phyloP scores from a whole-genome alignment of 2,113 vertebrate species.

The Leptobrachium leishanense region DNA sequence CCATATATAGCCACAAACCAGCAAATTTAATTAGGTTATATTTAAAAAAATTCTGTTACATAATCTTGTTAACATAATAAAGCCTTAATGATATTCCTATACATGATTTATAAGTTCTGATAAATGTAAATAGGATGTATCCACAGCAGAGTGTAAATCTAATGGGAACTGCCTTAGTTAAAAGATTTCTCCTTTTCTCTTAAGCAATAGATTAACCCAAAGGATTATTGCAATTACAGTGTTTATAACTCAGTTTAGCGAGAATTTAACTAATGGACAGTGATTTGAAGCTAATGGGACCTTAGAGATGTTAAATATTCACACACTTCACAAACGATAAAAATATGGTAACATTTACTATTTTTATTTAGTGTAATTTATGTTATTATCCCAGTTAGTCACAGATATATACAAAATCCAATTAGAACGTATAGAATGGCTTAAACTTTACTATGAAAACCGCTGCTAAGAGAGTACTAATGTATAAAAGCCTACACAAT shows the following conservation, averaged over 20 bases:
- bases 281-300: slow-evolving; percentile 49
- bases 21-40: slow-evolving; percentile 37
- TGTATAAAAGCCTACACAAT: too few species aligned
- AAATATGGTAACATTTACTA: slow-evolving; percentile 5
- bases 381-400: neutral
- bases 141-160: slow-evolving; percentile 40
- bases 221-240: slow-evolving; percentile 54
- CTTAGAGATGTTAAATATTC: slow-evolving; percentile 55
- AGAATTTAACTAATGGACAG: slow-evolving; percentile 56
- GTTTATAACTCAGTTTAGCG: slow-evolving; percentile 54
- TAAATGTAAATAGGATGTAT: slow-evolving; percentile 45
- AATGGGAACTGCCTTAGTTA: slow-evolving; percentile 37
- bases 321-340: slow-evolving; percentile 28
- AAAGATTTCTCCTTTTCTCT: slow-evolving; percentile 37
- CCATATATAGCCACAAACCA: too few species aligned
- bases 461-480: too few species aligned
- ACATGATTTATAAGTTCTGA: slow-evolving; percentile 45
- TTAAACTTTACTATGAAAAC: too few species aligned
- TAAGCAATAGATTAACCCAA: slow-evolving; percentile 46
- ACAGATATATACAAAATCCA: neutral
- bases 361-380: slow-evolving; percentile 9
- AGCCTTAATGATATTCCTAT: slow-evolving; percentile 43
- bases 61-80: slow-evolving; percentile 14
- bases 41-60: slow-evolving; percentile 11
- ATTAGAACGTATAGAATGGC: too few species aligned